A percentile compares a stretch with the other conserved stretches of the same genome.
Evolutionary conservation across 2,797 vertebrate genomes (phyloP).

Genomic region (Crax fasciolata): DNA sequence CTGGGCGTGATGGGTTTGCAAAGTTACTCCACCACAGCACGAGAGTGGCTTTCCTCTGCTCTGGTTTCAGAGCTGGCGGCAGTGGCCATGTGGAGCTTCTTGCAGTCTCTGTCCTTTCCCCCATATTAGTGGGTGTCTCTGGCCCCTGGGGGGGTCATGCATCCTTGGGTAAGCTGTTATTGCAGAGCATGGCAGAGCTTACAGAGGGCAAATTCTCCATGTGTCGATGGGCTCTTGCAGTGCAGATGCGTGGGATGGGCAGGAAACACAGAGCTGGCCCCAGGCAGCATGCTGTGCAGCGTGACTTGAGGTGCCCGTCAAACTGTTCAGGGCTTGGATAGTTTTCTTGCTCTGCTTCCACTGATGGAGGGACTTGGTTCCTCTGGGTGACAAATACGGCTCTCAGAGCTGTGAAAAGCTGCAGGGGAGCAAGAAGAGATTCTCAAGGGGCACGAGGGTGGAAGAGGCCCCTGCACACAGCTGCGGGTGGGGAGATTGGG

Average conservation of each 20-base stretch:
- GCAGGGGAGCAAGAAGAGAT: neutral
- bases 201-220: neutral
- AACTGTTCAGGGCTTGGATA: neutral
- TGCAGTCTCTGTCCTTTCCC: neutral
- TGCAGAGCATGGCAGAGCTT: neutral
- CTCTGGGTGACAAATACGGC: neutral
- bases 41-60: neutral
- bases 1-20: neutral
- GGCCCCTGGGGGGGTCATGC: neutral
- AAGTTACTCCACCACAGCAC: neutral
- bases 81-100: neutral
- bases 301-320: rapidly evolving
- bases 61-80: neutral
- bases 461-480: neutral
- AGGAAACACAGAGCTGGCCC: neutral
- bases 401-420: neutral
- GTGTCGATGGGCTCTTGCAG: neutral
- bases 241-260: rapidly evolving
- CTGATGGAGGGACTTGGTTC: neutral
- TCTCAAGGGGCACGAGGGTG: neutral
- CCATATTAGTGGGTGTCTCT: neutral
- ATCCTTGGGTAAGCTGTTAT: neutral
- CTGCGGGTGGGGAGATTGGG: neutral
- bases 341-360: neutral
- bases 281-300: rapidly evolving